These are phyloP conservation scores for Irena cyanogastra DNA, from an alignment of 2,113 vertebrate species.

Conservation along the genomic window DNA sequence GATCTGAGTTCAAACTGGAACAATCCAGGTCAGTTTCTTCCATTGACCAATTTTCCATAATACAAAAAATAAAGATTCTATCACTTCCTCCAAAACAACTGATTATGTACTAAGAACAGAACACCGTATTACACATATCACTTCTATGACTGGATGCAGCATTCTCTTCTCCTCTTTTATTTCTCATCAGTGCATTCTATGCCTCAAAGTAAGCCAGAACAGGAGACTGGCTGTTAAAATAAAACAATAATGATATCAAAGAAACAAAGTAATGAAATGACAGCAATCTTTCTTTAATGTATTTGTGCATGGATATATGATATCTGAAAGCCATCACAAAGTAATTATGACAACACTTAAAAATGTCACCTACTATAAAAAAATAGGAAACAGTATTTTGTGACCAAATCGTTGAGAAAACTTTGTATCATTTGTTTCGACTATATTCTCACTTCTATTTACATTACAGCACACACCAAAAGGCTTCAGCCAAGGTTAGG, in stretches of 20 bases:
- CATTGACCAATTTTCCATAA: neutral
- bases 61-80: neutral
- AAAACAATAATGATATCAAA: neutral
- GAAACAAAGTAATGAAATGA: neutral
- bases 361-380: neutral
- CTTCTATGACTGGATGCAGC: neutral
- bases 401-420: neutral
- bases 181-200: neutral
- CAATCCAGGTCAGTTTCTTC: neutral
- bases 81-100: neutral
- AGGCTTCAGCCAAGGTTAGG: neutral
- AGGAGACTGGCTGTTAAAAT: neutral
- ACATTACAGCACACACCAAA: neutral
- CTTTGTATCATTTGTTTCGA: neutral
- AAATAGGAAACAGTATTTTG: neutral
- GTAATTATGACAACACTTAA: neutral
- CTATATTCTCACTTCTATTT: neutral
- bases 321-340: neutral
- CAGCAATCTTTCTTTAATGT: neutral
- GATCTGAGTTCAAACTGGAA: neutral
- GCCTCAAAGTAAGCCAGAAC: neutral
- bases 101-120: neutral
- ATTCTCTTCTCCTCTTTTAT: neutral
- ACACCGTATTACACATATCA: neutral
- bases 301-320: neutral